Conservation (phyloP, 2,888 invertebrate species). For the Pandemis cinnamomeana region DNA sequence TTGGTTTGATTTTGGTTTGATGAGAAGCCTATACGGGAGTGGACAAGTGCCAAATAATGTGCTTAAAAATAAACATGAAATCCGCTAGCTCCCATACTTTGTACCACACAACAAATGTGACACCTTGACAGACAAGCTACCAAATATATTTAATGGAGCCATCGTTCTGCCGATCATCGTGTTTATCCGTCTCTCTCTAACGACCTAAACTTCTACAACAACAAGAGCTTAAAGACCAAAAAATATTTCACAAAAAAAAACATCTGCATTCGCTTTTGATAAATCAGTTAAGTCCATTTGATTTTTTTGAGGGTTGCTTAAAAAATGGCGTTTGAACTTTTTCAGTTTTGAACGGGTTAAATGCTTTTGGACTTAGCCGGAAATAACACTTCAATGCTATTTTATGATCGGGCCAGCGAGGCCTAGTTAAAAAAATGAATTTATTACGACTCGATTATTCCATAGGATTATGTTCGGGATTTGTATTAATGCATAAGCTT, state of each 20-base stretch:
- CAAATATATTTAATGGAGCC: constrained; percentile 44
- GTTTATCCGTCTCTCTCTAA: constrained; percentile 38
- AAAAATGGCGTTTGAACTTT: constrained; percentile 21
- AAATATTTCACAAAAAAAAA: not conserved
- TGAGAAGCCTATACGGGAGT: too few relatives aligned
- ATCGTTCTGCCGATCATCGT: constrained; percentile 40
- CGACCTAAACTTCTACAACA: not conserved
- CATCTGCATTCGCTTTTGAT: not conserved
- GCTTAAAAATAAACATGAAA: not conserved
- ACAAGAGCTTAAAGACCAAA: constrained; percentile 26
- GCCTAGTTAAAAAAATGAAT: constrained; percentile 19
- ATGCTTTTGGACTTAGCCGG: constrained; percentile 28
- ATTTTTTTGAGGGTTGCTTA: not conserved
- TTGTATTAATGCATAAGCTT: constrained; percentile 15
- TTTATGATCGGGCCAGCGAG: constrained; percentile 26
- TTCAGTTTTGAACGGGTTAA: not conserved
- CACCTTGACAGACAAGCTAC: constrained; percentile 45
- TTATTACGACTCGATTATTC: constrained; percentile 14
- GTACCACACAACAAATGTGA: constrained; percentile 35
- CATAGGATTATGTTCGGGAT: constrained; percentile 12
- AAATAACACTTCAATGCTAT: constrained; percentile 38
- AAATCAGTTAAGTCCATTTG: not conserved
- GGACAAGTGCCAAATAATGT: too few relatives aligned
- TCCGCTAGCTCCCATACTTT: constrained; percentile 8
- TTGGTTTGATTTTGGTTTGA: too few relatives aligned